These are phyloP conservation scores for Rhamphomyia laevipes DNA, from an alignment of 2,888 invertebrate species.

Conservation along the genomic window DNA sequence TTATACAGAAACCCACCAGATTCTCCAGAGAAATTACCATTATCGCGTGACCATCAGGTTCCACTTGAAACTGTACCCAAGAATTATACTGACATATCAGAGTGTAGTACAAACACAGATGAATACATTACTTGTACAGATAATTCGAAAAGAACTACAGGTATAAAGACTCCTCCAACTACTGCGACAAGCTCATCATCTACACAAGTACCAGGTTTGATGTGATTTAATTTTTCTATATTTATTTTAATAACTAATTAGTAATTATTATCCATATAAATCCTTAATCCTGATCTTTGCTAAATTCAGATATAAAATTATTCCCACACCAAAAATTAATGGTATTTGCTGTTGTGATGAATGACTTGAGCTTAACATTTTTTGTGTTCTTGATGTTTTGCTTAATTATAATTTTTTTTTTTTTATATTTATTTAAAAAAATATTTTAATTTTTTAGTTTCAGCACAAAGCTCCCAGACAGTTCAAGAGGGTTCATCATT, in stretches of 20 bases:
- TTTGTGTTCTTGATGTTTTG: not conserved
- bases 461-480: constrained; percentile 39
- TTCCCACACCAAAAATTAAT: not conserved
- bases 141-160: constrained; percentile 50
- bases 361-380: constrained; percentile 21
- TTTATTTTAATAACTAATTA: constrained; percentile 9
- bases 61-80: constrained; percentile 57
- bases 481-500: constrained; percentile 73
- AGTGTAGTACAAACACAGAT: constrained; percentile 72
- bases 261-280: constrained; percentile 12
- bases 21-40: constrained; percentile 7
- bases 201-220: constrained; percentile 40
- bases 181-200: constrained; percentile 38
- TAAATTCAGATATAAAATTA: not conserved
- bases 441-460: constrained; percentile 20
- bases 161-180: constrained; percentile 40
- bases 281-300: constrained; percentile 3
- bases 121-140: constrained; percentile 82
- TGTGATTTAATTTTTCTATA: constrained; percentile 10
- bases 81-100: constrained; percentile 64
- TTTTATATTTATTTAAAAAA: not conserved
- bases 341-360: constrained; percentile 35
- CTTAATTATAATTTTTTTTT: not conserved
- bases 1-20: not conserved
- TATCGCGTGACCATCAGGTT: constrained; percentile 35